phyloP scores from a whole-genome alignment of 2,113 vertebrate genomes.

The Poecile atricapillus region DNA sequence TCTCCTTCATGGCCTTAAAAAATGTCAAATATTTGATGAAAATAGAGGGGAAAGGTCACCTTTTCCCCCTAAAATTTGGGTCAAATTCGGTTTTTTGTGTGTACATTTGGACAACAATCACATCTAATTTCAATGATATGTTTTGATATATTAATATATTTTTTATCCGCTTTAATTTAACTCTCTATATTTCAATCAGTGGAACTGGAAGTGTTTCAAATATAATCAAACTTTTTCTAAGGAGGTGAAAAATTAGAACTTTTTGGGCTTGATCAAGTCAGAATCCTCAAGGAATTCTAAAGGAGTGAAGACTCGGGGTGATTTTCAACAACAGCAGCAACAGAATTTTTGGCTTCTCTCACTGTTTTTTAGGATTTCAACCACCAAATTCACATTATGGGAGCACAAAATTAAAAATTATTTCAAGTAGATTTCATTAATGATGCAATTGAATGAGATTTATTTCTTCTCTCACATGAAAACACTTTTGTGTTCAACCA shows the following conservation, averaged over 20 bases:
- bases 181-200: neutral
- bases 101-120: neutral
- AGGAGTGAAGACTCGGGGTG: neutral
- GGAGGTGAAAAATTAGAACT: neutral
- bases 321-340: neutral
- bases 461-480: neutral
- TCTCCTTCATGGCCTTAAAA: neutral
- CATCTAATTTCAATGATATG: neutral
- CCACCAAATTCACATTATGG: neutral
- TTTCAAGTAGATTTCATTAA: neutral
- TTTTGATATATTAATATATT: neutral
- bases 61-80: accelerated
- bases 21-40: neutral
- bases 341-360: neutral
- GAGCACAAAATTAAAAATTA: neutral
- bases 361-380: neutral
- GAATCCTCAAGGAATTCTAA: neutral
- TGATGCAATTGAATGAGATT: neutral
- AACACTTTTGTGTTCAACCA: accelerated
- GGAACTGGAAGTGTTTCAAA: neutral
- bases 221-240: neutral
- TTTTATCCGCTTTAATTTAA: neutral
- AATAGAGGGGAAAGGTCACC: accelerated
- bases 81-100: neutral
- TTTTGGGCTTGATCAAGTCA: neutral